Evolutionary conservation across 2,888 invertebrate species (phyloP).

Genomic region (Trachelus tabidus): DNA sequence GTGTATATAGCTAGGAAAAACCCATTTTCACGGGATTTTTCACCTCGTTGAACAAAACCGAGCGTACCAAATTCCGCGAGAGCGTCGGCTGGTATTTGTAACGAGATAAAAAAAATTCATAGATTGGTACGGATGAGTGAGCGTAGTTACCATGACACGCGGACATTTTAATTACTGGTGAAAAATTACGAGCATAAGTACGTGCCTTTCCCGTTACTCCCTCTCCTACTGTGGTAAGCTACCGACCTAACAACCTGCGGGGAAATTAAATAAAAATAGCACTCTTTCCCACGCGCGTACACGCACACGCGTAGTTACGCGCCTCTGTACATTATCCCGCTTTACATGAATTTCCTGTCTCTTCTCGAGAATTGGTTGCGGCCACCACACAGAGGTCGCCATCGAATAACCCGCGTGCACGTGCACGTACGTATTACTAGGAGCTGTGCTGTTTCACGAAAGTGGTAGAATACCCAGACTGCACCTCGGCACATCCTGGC

Average conservation of each 20-base stretch:
- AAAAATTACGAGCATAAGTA: not conserved
- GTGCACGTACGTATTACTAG: not conserved
- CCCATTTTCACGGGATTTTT: not conserved
- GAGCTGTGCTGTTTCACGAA: not conserved
- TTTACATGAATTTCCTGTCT: not conserved
- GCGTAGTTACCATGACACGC: not conserved
- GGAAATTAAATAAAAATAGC: not conserved
- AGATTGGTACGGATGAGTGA: not conserved
- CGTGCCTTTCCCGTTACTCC: not conserved
- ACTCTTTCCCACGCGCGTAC: not conserved
- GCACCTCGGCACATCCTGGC: not conserved
- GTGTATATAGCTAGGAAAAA: not conserved
- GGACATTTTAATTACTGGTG: not conserved
- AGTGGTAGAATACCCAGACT: not conserved
- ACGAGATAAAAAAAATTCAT: not conserved
- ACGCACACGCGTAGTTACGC: not conserved
- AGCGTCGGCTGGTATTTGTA: not conserved
- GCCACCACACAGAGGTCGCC: not conserved
- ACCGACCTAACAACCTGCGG: not conserved
- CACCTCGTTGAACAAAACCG: not conserved
- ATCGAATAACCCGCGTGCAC: not conserved
- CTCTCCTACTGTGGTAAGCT: not conserved
- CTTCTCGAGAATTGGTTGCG: not conserved
- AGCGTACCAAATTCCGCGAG: not conserved
- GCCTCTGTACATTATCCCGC: not conserved